These are phyloP conservation scores for Nannoperca obscura DNA, from an alignment of 2,797 vertebrate genomes.

Conservation along the genomic window DNA sequence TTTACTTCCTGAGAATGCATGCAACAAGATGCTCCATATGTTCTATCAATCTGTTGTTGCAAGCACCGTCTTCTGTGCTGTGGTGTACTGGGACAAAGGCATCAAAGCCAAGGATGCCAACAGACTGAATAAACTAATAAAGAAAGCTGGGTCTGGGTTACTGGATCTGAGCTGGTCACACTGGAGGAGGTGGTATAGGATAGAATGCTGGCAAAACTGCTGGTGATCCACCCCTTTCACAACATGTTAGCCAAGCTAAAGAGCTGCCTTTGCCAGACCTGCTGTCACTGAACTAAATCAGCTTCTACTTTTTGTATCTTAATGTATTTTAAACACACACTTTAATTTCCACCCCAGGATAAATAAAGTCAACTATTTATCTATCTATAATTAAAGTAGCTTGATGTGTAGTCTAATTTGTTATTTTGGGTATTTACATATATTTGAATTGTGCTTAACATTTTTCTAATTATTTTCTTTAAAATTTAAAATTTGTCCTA, in stretches of 20 bases:
- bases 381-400: too few species aligned
- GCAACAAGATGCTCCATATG: neutral
- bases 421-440: too few species aligned
- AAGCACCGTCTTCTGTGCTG: neutral
- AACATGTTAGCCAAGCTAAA: neutral
- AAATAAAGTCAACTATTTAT: too few species aligned
- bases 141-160: neutral
- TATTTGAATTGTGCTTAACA: neutral
- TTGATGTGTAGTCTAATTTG: too few species aligned
- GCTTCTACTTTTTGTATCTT: too few species aligned
- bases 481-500: neutral
- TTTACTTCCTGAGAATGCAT: too few species aligned
- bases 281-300: too few species aligned
- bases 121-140: neutral
- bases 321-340: too few species aligned
- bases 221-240: neutral
- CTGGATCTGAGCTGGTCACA: neutral
- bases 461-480: neutral
- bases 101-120: slow-evolving; percentile 3
- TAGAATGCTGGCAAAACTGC: neutral
- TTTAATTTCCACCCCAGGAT: too few species aligned
- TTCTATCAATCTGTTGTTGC: neutral
- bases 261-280: too few species aligned
- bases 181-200: neutral
- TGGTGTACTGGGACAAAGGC: neutral